Percentiles rank a stretch among this genome's conserved stretches.
Conservation (phyloP, 2,113 vertebrate genomes). For the Formicarius rufipectus region DNA sequence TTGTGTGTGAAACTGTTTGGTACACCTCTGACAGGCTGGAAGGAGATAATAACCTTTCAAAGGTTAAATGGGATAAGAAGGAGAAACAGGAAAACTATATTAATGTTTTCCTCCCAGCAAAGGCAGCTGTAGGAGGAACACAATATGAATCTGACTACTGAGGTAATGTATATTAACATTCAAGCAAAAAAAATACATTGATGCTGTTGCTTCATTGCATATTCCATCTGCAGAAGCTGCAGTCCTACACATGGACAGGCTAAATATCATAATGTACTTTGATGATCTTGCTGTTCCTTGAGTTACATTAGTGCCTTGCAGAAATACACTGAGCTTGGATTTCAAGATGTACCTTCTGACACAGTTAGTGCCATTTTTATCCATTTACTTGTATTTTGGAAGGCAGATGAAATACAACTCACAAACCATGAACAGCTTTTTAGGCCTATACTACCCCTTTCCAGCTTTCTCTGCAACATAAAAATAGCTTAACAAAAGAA, state of each 20-base stretch:
- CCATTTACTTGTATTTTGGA: background rate
- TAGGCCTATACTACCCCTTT: background rate
- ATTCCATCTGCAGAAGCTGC: background rate
- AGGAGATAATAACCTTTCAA: background rate
- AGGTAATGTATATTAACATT: background rate
- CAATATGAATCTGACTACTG: background rate
- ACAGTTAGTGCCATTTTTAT: background rate
- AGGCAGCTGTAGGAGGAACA: background rate
- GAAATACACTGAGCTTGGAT: background rate
- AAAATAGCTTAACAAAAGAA: background rate
- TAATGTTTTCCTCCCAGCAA: background rate
- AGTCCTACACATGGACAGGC: background rate
- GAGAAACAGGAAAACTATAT: background rate
- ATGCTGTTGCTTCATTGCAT: background rate
- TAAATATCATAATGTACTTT: background rate
- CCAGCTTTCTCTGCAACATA: background rate
- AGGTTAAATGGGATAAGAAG: background rate
- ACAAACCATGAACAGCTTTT: background rate
- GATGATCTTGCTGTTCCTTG: background rate
- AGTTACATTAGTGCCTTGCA: background rate
- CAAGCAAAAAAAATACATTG: background rate
- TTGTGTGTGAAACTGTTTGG: background rate
- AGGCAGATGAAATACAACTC: background rate
- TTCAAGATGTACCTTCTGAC: background rate
- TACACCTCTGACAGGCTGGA: background rate